phyloP scores from a whole-genome alignment of 2,113 vertebrate genomes.

The Microcebus ravelobensis region DNA sequence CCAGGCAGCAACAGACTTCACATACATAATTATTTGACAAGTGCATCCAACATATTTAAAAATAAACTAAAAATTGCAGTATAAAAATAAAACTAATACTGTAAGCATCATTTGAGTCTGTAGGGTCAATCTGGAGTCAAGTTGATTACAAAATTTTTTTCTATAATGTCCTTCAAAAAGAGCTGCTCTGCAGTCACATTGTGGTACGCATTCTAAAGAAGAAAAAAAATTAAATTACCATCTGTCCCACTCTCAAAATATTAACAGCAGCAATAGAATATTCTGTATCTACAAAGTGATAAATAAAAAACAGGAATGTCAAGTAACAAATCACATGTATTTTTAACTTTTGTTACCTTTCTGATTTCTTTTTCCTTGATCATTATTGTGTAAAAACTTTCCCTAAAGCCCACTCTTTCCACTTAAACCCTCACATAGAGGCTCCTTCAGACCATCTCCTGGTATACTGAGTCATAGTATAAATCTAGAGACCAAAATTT shows the following conservation, averaged over 20 bases:
- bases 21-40: slow-evolving; percentile 53
- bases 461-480: background rate
- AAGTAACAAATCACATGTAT: background rate
- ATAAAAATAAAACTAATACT: slow-evolving; percentile 84
- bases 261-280: background rate
- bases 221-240: slow-evolving; percentile 48
- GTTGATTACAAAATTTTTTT: slow-evolving; percentile 86
- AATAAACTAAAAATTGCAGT: slow-evolving; percentile 80
- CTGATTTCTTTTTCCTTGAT: background rate
- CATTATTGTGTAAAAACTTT: background rate
- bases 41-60: slow-evolving; percentile 78
- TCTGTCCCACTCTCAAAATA: background rate
- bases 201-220: slow-evolving; percentile 87
- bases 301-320: background rate
- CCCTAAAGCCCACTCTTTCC: background rate
- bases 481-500: background rate
- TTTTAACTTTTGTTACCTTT: background rate
- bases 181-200: slow-evolving; percentile 87
- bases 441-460: background rate
- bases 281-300: background rate
- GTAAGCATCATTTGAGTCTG: slow-evolving; percentile 64
- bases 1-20: slow-evolving; percentile 61
- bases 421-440: background rate
- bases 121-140: slow-evolving; percentile 83
- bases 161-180: slow-evolving; percentile 87